phyloP scores from a whole-genome alignment of 2,888 invertebrate genomes.

The Temnothorax unifasciatus region DNA sequence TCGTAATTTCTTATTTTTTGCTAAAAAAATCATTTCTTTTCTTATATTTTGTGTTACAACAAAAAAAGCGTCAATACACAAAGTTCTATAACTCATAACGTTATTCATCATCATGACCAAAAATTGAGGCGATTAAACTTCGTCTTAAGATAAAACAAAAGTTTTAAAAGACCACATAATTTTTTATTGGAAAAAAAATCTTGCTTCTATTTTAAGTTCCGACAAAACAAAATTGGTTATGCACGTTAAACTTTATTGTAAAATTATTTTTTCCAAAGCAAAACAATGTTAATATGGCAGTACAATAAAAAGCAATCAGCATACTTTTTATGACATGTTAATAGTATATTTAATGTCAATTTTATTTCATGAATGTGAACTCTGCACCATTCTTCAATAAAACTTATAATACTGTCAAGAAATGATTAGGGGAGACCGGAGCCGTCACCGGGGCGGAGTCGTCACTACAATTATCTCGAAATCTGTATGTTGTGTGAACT shows the following conservation, averaged over 20 bases:
- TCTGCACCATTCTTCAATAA: no score
- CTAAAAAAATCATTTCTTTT: background rate
- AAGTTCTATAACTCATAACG: background rate
- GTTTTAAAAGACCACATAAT: background rate
- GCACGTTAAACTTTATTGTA: background rate
- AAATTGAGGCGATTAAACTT: constrained; percentile 4
- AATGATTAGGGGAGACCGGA: no score
- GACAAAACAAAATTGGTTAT: background rate
- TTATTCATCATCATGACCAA: background rate
- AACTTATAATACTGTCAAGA: no score
- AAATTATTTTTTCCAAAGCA: background rate
- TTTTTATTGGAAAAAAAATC: background rate
- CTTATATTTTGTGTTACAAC: background rate
- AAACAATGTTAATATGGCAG: no score
- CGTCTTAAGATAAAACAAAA: background rate
- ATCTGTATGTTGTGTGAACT: no score
- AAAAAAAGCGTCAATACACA: background rate
- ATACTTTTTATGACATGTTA: no score
- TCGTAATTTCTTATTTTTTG: background rate
- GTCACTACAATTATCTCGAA: no score
- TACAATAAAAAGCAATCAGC: no score
- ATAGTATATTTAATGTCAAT: no score
- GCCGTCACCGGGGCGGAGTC: no score
- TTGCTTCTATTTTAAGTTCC: background rate
- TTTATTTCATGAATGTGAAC: no score